Conservation (phyloP, 2,888 invertebrate species). For the Escarpia spicata region DNA sequence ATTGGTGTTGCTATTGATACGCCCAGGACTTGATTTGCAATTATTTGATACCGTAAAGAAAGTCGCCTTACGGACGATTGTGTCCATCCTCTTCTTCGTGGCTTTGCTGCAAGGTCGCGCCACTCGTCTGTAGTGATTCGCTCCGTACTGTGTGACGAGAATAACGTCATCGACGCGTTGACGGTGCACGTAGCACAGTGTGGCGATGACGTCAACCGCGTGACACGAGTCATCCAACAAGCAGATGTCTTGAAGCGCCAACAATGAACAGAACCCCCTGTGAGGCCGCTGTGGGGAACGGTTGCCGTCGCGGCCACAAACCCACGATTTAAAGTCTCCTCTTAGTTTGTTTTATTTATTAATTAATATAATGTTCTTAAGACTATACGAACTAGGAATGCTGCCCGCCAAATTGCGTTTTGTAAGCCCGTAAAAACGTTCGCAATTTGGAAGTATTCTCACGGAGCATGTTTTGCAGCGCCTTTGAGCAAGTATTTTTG, state of each 20-base stretch:
- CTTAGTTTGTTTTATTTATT: no score
- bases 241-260: background rate
- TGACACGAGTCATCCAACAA: background rate
- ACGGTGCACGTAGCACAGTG: background rate
- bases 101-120: background rate
- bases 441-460: no score
- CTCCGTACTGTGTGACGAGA: background rate
- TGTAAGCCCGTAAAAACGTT: no score
- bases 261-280: background rate
- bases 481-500: no score
- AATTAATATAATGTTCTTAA: no score
- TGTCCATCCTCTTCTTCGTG: no score
- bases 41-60: background rate
- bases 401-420: no score
- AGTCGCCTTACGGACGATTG: background rate
- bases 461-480: no score
- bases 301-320: background rate
- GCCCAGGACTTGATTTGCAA: no score
- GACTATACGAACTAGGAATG: no score
- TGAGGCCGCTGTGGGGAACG: background rate
- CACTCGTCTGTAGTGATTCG: background rate
- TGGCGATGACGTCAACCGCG: background rate
- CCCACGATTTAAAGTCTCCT: no score
- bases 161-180: background rate
- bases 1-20: no score